These are phyloP conservation scores for Drosophila conformis DNA, from an alignment of 2,888 invertebrate species.

Conservation along the genomic window DNA sequence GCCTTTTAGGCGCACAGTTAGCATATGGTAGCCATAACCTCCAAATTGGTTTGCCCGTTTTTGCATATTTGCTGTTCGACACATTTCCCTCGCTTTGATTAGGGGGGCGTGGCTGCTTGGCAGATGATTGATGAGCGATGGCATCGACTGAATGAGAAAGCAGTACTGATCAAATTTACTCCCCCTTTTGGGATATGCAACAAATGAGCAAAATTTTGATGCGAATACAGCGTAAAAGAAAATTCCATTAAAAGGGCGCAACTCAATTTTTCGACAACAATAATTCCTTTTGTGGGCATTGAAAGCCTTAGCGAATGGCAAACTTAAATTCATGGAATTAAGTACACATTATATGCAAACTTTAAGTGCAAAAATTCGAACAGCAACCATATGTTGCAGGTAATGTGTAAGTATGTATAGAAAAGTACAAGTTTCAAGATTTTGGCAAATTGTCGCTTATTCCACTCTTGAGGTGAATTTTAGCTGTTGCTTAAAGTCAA, in stretches of 20 bases:
- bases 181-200: constrained; percentile 9
- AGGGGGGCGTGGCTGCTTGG: constrained; percentile 16
- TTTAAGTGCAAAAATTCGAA: constrained; percentile 9
- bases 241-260: neutral
- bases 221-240: neutral
- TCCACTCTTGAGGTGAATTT: neutral
- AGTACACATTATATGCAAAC: neutral
- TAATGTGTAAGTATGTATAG: neutral
- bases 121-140: constrained; percentile 70
- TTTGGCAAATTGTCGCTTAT: constrained; percentile 16
- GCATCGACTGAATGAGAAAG: constrained; percentile 13
- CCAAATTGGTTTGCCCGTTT: constrained; percentile 18
- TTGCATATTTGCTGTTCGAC: constrained; percentile 48
- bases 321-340: neutral
- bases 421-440: neutral
- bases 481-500: constrained; percentile 11
- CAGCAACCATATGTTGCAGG: neutral
- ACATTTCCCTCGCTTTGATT: constrained; percentile 50
- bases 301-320: neutral
- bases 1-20: constrained; percentile 67
- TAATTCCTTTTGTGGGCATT: neutral
- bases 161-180: constrained; percentile 16
- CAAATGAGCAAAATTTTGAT: constrained; percentile 7
- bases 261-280: neutral
- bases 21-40: constrained; percentile 47